phyloP scores from a whole-genome alignment of 1,140 invertebrate genomes.

The Diorhabda carinulata region DNA sequence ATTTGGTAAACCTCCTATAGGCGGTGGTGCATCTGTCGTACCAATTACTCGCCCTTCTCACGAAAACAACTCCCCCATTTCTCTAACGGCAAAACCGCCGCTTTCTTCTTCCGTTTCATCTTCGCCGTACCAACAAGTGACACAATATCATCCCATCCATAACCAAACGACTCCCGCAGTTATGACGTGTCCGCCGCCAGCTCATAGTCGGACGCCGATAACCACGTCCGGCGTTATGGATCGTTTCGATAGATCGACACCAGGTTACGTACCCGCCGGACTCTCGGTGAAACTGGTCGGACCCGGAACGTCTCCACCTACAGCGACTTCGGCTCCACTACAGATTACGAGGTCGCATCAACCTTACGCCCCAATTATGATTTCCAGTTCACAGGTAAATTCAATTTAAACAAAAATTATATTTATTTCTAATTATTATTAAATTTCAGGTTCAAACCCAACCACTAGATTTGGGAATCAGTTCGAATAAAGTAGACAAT shows the following conservation, averaged over 20 bases:
- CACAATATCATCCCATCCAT: slow-evolving; percentile 53
- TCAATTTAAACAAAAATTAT: not conserved
- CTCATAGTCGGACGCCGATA: slow-evolving; percentile 50
- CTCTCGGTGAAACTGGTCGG: slow-evolving; percentile 45
- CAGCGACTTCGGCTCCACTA: slow-evolving; percentile 52
- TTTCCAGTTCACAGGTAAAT: slow-evolving; percentile 46
- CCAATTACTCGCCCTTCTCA: slow-evolving; percentile 52
- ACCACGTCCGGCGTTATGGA: slow-evolving; percentile 28
- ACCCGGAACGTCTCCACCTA: slow-evolving; percentile 52
- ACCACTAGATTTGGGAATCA: slow-evolving; percentile 68
- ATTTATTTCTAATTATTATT: not conserved
- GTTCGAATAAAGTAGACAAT: slow-evolving; percentile 50
- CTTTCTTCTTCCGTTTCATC: slow-evolving; percentile 58
- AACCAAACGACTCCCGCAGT: slow-evolving; percentile 42
- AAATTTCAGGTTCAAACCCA: slow-evolving; percentile 58
- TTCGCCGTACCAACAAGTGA: slow-evolving; percentile 58
- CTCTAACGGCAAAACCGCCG: slow-evolving; percentile 49
- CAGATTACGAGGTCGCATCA: slow-evolving; percentile 50
- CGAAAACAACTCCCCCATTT: slow-evolving; percentile 30
- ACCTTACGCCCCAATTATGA: slow-evolving; percentile 47
- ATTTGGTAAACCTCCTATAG: slow-evolving; percentile 66
- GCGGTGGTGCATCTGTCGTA: slow-evolving; percentile 57
- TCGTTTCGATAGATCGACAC: slow-evolving; percentile 13
- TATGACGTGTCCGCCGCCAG: slow-evolving; percentile 54
- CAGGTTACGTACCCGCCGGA: slow-evolving; percentile 45